These are phyloP conservation scores for Centroberyx gerrardi DNA, from an alignment of 2,797 vertebrate genomes.

Conservation along the genomic window DNA sequence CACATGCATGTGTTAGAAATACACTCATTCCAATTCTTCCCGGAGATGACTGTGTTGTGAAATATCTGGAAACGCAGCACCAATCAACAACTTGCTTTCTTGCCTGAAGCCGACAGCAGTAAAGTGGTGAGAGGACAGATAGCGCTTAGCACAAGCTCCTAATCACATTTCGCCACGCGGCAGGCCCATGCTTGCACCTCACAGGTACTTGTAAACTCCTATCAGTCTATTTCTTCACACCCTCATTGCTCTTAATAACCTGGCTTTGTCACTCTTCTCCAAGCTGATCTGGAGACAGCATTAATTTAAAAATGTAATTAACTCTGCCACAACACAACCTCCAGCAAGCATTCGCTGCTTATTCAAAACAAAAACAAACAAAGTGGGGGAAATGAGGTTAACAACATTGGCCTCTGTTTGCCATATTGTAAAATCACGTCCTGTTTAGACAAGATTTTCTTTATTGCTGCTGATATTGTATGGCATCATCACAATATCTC, in stretches of 20 bases:
- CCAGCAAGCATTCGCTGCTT: conserved; percentile 56
- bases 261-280: conserved; percentile 84
- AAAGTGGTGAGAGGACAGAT: conserved; percentile 81
- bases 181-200: conserved; percentile 89
- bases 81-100: conserved; percentile 83
- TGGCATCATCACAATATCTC: background rate
- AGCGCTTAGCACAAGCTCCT: conserved; percentile 83
- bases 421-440: conserved; percentile 34
- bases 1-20: conserved; percentile 51
- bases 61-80: conserved; percentile 70
- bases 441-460: conserved; percentile 29
- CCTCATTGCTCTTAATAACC: conserved; percentile 89
- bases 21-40: conserved; percentile 58
- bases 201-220: conserved; percentile 93
- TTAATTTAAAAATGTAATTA: conserved; percentile 91
- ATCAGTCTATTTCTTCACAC: conserved; percentile 90
- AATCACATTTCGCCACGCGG: conserved; percentile 84
- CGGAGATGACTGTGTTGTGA: conserved; percentile 69
- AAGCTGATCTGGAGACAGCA: conserved; percentile 82
- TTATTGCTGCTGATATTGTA: conserved; percentile 4
- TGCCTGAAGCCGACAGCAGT: conserved; percentile 72
- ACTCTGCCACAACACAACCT: conserved; percentile 78
- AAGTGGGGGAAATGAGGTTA: conserved; percentile 54
- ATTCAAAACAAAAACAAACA: conserved; percentile 76
- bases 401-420: conserved; percentile 20